Evolutionary conservation across 1,140 invertebrate species (phyloP).

Genomic region (Dryas iulia): DNA sequence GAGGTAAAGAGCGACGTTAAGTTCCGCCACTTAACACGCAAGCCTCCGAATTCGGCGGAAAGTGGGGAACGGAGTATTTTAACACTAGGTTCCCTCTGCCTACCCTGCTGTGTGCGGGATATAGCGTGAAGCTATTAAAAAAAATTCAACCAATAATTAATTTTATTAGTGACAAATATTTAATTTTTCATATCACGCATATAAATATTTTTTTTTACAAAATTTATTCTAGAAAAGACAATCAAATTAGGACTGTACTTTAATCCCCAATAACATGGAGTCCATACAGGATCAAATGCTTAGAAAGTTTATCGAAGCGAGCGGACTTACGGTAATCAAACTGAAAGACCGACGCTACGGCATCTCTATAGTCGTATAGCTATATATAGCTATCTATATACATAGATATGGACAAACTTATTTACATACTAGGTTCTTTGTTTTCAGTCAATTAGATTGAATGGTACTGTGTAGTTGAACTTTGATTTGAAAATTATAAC

Average conservation of each 20-base stretch:
- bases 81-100: too few species aligned
- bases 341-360: constrained; percentile 45
- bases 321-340: constrained; percentile 68
- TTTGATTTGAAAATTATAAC: background rate
- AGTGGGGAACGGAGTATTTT: too few species aligned
- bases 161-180: too few species aligned
- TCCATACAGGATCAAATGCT: constrained; percentile 52
- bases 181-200: too few species aligned
- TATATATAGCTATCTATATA: background rate
- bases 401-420: constrained; percentile 14
- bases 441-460: constrained; percentile 12
- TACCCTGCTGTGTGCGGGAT: too few species aligned
- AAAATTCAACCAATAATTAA: too few species aligned
- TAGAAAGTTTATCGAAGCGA: constrained; percentile 62
- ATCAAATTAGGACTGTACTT: constrained; percentile 5
- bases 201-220: too few species aligned
- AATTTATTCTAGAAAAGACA: too few species aligned
- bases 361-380: constrained; percentile 25
- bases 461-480: background rate
- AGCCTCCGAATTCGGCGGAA: too few species aligned
- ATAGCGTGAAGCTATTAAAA: too few species aligned
- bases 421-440: constrained; percentile 24
- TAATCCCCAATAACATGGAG: constrained; percentile 34
- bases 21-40: too few species aligned
- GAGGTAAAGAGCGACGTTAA: too few species aligned